A percentile compares a stretch with the other conserved stretches of the same genome.
These are phyloP conservation scores for Neoarius graeffei DNA, from an alignment of 2,113 vertebrate species.

Conservation along the genomic window DNA sequence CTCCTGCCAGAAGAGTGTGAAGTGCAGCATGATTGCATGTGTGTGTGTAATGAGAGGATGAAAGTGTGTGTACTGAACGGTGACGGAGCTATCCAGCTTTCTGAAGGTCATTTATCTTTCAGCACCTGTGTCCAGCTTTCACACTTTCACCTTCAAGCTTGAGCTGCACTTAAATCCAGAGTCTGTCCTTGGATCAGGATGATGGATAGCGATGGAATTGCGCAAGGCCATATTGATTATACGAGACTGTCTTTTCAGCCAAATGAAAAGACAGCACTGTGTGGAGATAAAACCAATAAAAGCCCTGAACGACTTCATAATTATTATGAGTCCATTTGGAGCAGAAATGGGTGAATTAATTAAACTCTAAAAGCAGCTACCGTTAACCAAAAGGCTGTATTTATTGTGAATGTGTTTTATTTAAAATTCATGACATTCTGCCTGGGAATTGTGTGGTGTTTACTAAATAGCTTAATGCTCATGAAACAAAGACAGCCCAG, in stretches of 20 bases:
- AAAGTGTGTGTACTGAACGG: conserved; percentile 5
- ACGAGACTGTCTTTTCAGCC: background rate
- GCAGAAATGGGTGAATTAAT: background rate
- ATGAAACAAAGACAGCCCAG: conserved; percentile 3
- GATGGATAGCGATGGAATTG: background rate
- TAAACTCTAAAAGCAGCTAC: background rate
- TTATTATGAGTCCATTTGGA: background rate
- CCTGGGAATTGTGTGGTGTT: conserved; percentile 12
- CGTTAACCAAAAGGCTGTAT: background rate
- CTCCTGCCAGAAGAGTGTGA: conserved; percentile 18
- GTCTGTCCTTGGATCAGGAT: conserved; percentile 12
- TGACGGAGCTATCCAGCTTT: conserved; percentile 22
- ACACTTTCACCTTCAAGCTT: conserved; percentile 16
- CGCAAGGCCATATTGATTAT: conserved; percentile 18
- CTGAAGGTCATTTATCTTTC: conserved; percentile 28
- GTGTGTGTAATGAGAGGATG: conserved; percentile 10
- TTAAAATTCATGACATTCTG: conserved; percentile 32
- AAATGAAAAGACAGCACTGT: background rate
- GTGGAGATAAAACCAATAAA: background rate
- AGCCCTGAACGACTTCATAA: background rate
- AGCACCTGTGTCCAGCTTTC: background rate
- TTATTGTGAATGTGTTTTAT: background rate
- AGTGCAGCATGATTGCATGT: conserved; percentile 11
- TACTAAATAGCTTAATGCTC: conserved; percentile 27
- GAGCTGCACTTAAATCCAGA: conserved; percentile 18